Conservation (phyloP, 2,113 vertebrate species). For the Chionis minor region DNA sequence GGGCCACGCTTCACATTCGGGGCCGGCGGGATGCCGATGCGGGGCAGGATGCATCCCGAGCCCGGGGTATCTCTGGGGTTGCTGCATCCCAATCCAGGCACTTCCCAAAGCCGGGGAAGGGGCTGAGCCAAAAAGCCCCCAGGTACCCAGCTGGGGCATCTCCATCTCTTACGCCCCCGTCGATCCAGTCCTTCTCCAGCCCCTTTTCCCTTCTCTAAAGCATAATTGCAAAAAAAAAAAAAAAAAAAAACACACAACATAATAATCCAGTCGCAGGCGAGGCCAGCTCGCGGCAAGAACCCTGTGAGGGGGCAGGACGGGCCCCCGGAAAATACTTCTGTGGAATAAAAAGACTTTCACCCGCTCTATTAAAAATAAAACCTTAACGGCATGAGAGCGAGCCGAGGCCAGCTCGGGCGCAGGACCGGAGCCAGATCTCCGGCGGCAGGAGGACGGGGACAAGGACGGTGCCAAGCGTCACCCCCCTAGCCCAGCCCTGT, state of each 20-base stretch:
- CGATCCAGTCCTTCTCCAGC: not conserved
- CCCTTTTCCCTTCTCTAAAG: conserved; percentile 9
- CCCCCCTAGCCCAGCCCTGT: not conserved
- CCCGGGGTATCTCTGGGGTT: not conserved
- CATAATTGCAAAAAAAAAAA: not conserved
- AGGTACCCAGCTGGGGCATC: not conserved
- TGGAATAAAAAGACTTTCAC: conserved; percentile 3
- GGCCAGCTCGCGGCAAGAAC: conserved; percentile 29
- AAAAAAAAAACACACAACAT: too few species aligned
- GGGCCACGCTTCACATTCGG: not conserved
- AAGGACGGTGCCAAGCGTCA: not conserved
- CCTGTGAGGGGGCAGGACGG: not conserved
- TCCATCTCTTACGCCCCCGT: not conserved
- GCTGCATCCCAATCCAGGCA: not conserved
- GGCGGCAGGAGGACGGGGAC: not conserved
- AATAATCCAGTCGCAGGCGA: not conserved
- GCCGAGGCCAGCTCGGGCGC: conserved; percentile 56
- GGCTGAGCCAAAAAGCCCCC: not conserved
- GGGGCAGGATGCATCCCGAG: not conserved
- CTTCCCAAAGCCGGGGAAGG: not conserved
- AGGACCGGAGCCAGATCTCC: not conserved
- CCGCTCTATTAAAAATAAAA: not conserved
- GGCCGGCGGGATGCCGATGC: not conserved
- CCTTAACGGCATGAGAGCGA: not conserved
- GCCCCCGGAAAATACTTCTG: not conserved